Base-by-base conservation (phyloP, 2,797 vertebrate genomes). In the Ctenopoma multispine region DNA sequence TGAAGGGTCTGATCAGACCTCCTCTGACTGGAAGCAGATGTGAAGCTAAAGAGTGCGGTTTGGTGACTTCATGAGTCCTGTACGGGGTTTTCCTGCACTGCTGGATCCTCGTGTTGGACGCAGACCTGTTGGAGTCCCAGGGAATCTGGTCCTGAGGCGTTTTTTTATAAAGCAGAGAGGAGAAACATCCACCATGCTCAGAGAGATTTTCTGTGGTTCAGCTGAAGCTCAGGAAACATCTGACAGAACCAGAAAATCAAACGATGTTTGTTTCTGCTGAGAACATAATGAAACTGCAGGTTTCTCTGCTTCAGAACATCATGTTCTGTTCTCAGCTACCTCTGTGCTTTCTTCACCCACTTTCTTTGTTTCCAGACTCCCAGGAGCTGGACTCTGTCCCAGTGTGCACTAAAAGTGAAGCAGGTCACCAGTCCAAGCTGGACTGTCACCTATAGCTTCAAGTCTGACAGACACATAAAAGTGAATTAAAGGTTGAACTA, bases 1-100 rank as follows among this genome's bases (percentile, higher is more conserved):
- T 15, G 46, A n/a, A 34, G 75, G 54, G 34, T 59, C 29, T 34
- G 44, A 71, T 49, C 12, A 47, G 65, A 57, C 36, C 59, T 43
- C 53, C 59, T 61, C 69, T 73, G 61, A 82, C 46, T 79, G 56
- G 64, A 75, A 77, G 56, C 84, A 88, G 77, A 86, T 84, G 83
- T 69, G 61, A 40, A 43, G 27, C 14, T 40, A 5, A 13, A 54
- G 41, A 24, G 20, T 68, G 56, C 11, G 54, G 75, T 63, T 60
- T 59, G 51, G 48, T 67, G 63, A 63, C 63, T 66, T 73, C 56
- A 69, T 46, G 27, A 38, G 50, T 72, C 34, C 41, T 18, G 57
- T 4, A 1, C 5, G 57, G 79, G 79, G 55, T 48, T 83, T 78
- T 68, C 60, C 71, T 58, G n/a, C 17, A 7, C 47, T 14, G 29